These are phyloP conservation scores for Leptocoma aspasia DNA, from an alignment of 2,113 vertebrate species.

Conservation along the genomic window DNA sequence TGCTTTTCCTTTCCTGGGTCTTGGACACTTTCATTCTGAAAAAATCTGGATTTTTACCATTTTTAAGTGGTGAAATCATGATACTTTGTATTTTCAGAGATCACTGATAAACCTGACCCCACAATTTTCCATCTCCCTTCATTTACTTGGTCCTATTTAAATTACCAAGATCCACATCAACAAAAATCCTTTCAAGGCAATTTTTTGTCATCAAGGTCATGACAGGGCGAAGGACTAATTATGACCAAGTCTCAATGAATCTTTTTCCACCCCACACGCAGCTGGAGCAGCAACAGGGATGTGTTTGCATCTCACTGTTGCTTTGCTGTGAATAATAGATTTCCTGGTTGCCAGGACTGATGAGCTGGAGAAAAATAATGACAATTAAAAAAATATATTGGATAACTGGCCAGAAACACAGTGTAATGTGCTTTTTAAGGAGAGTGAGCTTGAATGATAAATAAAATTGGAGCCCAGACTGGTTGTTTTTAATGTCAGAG, in stretches of 20 bases:
- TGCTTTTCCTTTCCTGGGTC: neutral
- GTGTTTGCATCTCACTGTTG: neutral
- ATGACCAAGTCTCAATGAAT: neutral
- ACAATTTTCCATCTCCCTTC: neutral
- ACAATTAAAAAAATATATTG: neutral
- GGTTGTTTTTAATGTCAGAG: neutral
- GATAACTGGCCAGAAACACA: neutral
- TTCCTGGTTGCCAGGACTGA: neutral
- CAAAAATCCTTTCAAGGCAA: neutral
- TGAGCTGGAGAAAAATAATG: neutral
- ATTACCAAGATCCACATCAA: neutral
- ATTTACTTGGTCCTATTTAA: neutral
- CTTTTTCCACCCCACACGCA: neutral
- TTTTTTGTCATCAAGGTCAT: neutral
- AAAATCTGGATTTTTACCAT: neutral
- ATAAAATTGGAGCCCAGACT: neutral
- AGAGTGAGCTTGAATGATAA: neutral
- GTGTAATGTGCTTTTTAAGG: neutral
- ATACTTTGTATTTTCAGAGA: neutral
- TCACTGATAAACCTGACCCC: neutral
- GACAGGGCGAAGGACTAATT: neutral
- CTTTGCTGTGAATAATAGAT: neutral
- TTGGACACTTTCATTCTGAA: neutral
- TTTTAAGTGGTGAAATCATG: neutral
- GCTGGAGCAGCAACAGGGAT: rapidly evolving